phyloP scores from a whole-genome alignment of 2,888 invertebrate genomes.

The Ptilodon capucinus region DNA sequence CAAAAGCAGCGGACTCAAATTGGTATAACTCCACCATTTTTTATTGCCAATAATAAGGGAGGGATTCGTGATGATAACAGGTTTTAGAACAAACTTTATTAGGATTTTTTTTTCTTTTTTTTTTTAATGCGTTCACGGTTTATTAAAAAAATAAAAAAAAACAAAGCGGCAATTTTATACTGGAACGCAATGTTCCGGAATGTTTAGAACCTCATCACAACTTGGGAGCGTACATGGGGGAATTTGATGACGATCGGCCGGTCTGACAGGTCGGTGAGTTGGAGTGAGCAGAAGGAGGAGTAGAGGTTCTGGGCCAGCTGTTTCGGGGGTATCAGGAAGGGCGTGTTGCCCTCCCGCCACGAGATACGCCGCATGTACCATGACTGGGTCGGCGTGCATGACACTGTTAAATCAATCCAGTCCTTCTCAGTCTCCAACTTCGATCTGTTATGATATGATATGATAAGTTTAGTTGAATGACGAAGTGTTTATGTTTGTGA shows the following conservation, averaged over 20 bases:
- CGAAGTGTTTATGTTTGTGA: background rate
- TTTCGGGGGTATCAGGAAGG: constrained; percentile 50
- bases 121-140: constrained; percentile 5
- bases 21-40: no score
- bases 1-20: no score
- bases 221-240: constrained; percentile 36
- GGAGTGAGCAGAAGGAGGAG: constrained; percentile 49
- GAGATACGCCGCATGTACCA: constrained; percentile 72
- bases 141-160: background rate
- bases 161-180: background rate
- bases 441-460: no score
- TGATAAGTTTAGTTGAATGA: no score
- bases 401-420: constrained; percentile 56
- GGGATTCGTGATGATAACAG: no score
- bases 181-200: constrained; percentile 8
- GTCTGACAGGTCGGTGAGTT: constrained; percentile 52
- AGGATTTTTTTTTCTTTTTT: no score
- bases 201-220: constrained; percentile 33
- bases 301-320: constrained; percentile 53
- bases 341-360: constrained; percentile 62
- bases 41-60: no score
- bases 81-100: no score
- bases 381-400: constrained; percentile 56
- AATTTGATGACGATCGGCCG: constrained; percentile 49
- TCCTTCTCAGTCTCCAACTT: constrained; percentile 44